Evolutionary conservation across 2,888 invertebrate species (phyloP), one percentile per base, ranked within the genome.

Genomic region (Monopis laevigella): DNA sequence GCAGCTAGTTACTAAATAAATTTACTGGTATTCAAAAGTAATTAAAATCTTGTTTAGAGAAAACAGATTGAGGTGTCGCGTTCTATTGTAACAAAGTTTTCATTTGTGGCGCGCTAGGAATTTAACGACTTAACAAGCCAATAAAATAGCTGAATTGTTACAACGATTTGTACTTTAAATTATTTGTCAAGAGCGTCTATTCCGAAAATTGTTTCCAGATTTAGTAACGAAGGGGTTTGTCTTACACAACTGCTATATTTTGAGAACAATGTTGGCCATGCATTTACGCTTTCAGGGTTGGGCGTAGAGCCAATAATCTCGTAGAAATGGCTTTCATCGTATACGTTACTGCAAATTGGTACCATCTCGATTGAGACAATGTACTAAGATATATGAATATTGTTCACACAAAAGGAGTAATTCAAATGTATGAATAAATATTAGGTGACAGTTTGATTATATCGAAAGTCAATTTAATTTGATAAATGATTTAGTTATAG

Each of bases 131-230:
- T 57, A 68, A 70, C 67, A 64, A 61, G 58, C 58, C 51, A 58
- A 63, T 65, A 64, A 62, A 57, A 55, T 57, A 36, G 34, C 59
- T 59, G 59, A 65, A 64, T 62, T 65, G 66, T 66, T 60, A 55
- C 48, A 65, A 58, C 62, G 61, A 73, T 77, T 73, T 69, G 71
- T 68, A 55, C 60, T 57, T 52, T 26, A 64, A 77, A 72, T 72
- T 73, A 71, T 75, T 75, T 71, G 73, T 77, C 71, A 66, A 59
- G 64, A 56, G 57, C 54, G 58, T 56, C 62, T 65, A 72, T 75
- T 72, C 67, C 63, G 62, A 64, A 70, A 69, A 74, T 72, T 65
- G 72, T 65, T 68, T 70, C 74, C 72, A 67, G 62, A 75, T 75
- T 73, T 77, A 77, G 68, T 60, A 51, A 46, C 52, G 58, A 73